A percentile compares a stretch with the other conserved stretches of the same genome.
Evolutionary conservation across 2,113 vertebrate species (phyloP).

Genomic region (Gymnobelideus leadbeateri): DNA sequence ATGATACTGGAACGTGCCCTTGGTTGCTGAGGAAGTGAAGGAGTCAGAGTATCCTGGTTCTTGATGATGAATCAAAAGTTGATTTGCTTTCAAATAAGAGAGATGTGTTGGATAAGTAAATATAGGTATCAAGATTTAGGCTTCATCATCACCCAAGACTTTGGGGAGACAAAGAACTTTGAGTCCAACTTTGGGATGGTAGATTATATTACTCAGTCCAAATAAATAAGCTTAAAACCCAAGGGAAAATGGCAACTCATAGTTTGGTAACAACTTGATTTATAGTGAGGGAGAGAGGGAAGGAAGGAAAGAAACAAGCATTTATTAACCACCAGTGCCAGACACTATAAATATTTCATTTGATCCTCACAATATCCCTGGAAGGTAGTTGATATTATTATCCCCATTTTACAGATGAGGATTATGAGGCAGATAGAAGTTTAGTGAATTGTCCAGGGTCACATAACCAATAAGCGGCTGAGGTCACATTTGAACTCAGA

Average conservation of each 20-base stretch:
- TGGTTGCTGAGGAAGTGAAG: conserved; percentile 20
- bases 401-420: neutral
- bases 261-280: conserved; percentile 49
- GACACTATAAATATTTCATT: neutral
- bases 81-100: conserved; percentile 24
- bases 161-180: conserved; percentile 30
- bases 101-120: neutral
- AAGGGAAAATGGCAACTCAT: neutral
- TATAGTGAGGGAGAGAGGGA: neutral
- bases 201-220: conserved; percentile 20
- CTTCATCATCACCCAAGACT: neutral
- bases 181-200: neutral
- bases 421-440: neutral
- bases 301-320: neutral
- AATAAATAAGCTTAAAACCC: conserved; percentile 14
- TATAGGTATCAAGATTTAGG: neutral
- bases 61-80: conserved; percentile 33
- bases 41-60: neutral
- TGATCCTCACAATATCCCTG: neutral
- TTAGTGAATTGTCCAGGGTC: neutral
- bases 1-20: conserved; percentile 5
- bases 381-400: neutral
- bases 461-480: neutral
- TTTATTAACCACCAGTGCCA: neutral
- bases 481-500: neutral